A percentile compares a stretch with the other conserved stretches of the same genome.
phyloP scores from a whole-genome alignment of 2,888 invertebrate genomes.

The Busseola fusca region DNA sequence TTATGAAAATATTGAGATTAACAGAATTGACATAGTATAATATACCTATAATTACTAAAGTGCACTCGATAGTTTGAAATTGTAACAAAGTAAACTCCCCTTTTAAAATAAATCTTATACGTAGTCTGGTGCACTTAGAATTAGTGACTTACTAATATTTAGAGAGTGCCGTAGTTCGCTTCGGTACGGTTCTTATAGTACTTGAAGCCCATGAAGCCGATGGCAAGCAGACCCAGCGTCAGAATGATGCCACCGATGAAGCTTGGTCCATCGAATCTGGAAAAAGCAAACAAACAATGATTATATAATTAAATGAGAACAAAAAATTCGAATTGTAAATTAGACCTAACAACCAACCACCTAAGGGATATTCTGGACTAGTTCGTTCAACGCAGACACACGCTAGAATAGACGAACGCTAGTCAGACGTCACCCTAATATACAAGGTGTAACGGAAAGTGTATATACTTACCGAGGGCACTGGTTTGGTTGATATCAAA shows the following conservation, averaged over 20 bases:
- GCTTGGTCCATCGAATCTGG: constrained; percentile 92
- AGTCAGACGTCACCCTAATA: constrained; percentile 13
- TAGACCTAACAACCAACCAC: constrained; percentile 61
- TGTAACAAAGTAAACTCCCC: constrained; percentile 57
- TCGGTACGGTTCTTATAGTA: constrained; percentile 96
- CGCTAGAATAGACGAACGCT: constrained; percentile 11
- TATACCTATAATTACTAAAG: constrained; percentile 60
- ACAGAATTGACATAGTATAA: constrained; percentile 48
- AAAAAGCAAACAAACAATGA: constrained; percentile 54
- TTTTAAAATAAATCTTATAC: constrained; percentile 59
- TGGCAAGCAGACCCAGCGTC: constrained; percentile 93
- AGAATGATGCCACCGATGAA: constrained; percentile 96
- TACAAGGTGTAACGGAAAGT: too few species aligned
- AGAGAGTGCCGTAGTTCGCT: constrained; percentile 96
- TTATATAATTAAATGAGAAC: constrained; percentile 47
- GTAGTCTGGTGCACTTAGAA: constrained; percentile 79
- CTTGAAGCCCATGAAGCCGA: constrained; percentile 95
- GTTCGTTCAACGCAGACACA: neutral
- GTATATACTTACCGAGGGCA: too few species aligned
- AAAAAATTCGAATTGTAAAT: constrained; percentile 50
- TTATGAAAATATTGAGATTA: constrained; percentile 52
- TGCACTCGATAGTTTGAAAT: constrained; percentile 56
- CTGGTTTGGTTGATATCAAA: too few species aligned
- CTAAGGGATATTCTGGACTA: constrained; percentile 33
- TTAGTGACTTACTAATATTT: constrained; percentile 77